Conservation (phyloP, 2,113 vertebrate species). For the Phyllostomus discolor region DNA sequence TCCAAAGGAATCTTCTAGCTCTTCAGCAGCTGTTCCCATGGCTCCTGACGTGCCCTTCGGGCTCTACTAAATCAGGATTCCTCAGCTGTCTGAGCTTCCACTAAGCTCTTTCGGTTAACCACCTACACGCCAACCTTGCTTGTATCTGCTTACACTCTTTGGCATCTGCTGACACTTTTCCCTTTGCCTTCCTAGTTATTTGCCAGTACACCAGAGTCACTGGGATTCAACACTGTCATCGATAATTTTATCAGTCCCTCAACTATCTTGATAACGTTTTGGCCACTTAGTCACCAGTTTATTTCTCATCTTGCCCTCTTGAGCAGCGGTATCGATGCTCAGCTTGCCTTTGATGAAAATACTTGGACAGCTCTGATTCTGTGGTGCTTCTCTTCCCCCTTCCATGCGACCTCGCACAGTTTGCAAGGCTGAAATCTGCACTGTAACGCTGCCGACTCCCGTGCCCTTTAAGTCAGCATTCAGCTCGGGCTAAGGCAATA, state of each 20-base stretch:
- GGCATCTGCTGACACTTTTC: neutral
- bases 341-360: slow-evolving; percentile 24
- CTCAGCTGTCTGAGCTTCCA: slow-evolving; percentile 67
- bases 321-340: neutral
- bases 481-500: slow-evolving; percentile 23
- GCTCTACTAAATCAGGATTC: slow-evolving; percentile 67
- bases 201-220: neutral
- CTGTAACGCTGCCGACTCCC: neutral
- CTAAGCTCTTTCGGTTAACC: slow-evolving; percentile 60
- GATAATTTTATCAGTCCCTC: neutral
- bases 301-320: neutral
- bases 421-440: slow-evolving; percentile 30
- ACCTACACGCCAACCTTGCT: slow-evolving; percentile 30
- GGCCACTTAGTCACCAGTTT: neutral
- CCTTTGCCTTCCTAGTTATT: neutral
- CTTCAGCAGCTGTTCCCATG: slow-evolving; percentile 71
- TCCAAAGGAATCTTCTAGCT: slow-evolving; percentile 66
- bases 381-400: neutral
- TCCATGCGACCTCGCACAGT: neutral
- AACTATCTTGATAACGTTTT: neutral
- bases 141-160: neutral
- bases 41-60: slow-evolving; percentile 64
- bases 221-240: neutral
- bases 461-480: slow-evolving; percentile 68
- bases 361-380: neutral